Percentiles rank a stretch among this genome's conserved stretches.
phyloP scores from a whole-genome alignment of 2,797 vertebrate species.

The Hirundo rustica region DNA sequence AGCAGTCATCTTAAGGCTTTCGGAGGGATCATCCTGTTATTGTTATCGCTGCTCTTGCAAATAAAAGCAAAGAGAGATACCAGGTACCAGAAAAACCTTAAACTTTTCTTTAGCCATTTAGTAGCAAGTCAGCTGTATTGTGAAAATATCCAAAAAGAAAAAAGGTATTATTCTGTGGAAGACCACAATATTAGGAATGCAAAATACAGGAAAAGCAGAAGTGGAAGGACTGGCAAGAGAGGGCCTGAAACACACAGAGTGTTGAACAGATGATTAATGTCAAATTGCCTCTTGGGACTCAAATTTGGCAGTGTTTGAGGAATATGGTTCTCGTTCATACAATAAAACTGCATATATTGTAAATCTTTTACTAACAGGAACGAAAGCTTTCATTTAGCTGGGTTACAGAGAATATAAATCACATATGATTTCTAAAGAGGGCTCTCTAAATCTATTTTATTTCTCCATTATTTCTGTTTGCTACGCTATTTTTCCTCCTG shows the following conservation, averaged over 20 bases:
- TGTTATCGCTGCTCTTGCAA: background rate
- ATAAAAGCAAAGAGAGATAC: background rate
- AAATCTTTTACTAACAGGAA: background rate
- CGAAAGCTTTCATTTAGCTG: background rate
- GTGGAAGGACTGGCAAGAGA: background rate
- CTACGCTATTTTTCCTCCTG: background rate
- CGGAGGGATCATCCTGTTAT: background rate
- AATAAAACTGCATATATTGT: background rate
- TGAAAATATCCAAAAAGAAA: fast-evolving
- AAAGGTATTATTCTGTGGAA: background rate
- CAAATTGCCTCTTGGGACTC: background rate
- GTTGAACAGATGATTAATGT: background rate
- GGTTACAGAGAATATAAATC: background rate
- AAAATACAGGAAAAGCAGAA: background rate
- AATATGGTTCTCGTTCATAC: background rate
- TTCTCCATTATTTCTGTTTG: background rate
- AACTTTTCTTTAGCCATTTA: background rate
- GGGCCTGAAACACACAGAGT: background rate
- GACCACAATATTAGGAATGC: background rate
- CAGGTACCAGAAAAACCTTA: background rate
- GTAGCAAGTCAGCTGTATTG: background rate
- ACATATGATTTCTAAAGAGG: background rate
- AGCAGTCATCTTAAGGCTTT: background rate
- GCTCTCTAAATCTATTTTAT: background rate
- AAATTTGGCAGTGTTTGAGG: background rate